These are phyloP conservation scores for Drosophila kohkoa DNA, from an alignment of 1,140 invertebrate species.

Conservation along the genomic window DNA sequence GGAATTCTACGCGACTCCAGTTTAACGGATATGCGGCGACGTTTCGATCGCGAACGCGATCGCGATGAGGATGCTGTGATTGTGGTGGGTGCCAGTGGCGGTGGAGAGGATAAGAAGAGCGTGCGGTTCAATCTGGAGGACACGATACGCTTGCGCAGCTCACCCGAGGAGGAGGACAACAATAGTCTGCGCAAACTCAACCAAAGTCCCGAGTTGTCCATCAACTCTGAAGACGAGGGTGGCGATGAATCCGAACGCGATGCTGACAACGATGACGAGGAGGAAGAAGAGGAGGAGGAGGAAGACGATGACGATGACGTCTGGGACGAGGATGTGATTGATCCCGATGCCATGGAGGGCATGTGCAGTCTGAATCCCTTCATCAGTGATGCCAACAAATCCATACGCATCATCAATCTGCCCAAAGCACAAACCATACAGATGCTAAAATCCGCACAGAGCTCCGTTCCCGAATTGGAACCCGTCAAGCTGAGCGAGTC, in stretches of 20 bases:
- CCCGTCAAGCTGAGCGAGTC: slow-evolving; percentile 21
- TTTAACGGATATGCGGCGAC: slow-evolving; percentile 85
- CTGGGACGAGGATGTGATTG: slow-evolving; percentile 53
- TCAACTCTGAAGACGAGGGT: slow-evolving; percentile 57
- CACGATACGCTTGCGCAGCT: slow-evolving; percentile 50
- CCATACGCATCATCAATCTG: slow-evolving; percentile 65
- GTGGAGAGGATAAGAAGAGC: slow-evolving; percentile 87
- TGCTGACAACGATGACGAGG: slow-evolving; percentile 17
- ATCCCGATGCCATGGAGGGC: slow-evolving; percentile 62
- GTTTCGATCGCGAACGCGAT: slow-evolving; percentile 60
- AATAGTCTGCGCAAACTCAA: slow-evolving; percentile 35
- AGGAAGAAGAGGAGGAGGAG: slow-evolving; percentile 36
- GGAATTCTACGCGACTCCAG: slow-evolving; percentile 90
- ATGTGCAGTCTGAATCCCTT: slow-evolving; percentile 61
- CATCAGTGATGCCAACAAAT: slow-evolving; percentile 54
- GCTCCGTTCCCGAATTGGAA: neutral
- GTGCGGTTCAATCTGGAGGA: slow-evolving; percentile 88
- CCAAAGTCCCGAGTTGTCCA: slow-evolving; percentile 50
- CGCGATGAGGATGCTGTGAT: slow-evolving; percentile 41
- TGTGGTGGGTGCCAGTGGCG: neutral
- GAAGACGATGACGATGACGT: slow-evolving; percentile 46
- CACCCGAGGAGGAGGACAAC: slow-evolving; percentile 51
- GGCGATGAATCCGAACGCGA: slow-evolving; percentile 41
- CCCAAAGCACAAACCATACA: slow-evolving; percentile 68
- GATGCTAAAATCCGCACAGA: slow-evolving; percentile 50